These are phyloP conservation scores for Pogonomyrmex barbatus DNA, from an alignment of 1,140 invertebrate species.

Conservation along the genomic window DNA sequence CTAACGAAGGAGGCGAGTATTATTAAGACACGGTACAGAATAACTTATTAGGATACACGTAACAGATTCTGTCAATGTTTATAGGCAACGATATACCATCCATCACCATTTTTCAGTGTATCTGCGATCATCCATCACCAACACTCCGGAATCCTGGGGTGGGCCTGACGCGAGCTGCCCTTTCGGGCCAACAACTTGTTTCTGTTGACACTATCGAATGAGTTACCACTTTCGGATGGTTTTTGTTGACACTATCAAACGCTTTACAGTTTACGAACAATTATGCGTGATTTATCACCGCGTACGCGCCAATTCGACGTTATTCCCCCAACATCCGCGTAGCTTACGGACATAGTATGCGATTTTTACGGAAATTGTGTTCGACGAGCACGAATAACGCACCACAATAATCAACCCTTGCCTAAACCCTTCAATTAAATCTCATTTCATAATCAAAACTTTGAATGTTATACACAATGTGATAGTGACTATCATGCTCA, in stretches of 20 bases:
- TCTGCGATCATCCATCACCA: slow-evolving; percentile 79
- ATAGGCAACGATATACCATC: slow-evolving; percentile 77
- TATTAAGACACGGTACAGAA: slow-evolving; percentile 65
- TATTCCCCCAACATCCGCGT: slow-evolving; percentile 14
- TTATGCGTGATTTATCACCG: slow-evolving; percentile 74
- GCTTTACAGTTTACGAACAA: slow-evolving; percentile 72
- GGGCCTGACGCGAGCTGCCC: slow-evolving; percentile 72
- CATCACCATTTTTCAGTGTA: slow-evolving; percentile 80
- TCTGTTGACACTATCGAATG: slow-evolving; percentile 78
- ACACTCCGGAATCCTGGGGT: slow-evolving; percentile 76
- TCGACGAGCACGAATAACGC: not conserved
- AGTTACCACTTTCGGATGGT: slow-evolving; percentile 74
- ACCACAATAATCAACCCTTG: slow-evolving; percentile 4
- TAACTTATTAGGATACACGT: slow-evolving; percentile 76
- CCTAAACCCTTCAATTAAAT: slow-evolving; percentile 47
- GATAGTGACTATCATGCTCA: slow-evolving; percentile 32
- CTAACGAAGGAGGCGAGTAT: slow-evolving; percentile 24
- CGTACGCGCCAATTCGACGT: slow-evolving; percentile 40
- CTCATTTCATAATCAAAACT: slow-evolving; percentile 42
- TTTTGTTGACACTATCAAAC: slow-evolving; percentile 77
- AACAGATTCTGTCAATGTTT: slow-evolving; percentile 79
- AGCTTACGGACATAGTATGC: not conserved
- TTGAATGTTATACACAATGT: not conserved
- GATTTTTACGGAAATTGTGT: slow-evolving; percentile 29
- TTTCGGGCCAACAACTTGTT: slow-evolving; percentile 77